Conservation (phyloP, 23 tunicate genomes). For the Styela plicata region DNA sequence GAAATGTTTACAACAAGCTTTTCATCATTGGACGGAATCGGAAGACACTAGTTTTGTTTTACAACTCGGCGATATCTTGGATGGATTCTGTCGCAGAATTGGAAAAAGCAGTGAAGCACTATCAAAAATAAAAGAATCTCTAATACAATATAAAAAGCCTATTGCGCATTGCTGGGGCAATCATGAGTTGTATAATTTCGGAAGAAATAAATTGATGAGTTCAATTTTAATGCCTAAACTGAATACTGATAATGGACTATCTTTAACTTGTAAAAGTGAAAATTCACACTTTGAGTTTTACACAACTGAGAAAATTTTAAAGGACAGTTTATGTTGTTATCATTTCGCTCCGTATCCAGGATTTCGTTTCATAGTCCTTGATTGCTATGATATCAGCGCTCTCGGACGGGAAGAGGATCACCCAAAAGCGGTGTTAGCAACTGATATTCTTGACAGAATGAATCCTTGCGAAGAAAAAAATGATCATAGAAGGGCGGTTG, state of each 20-base stretch:
- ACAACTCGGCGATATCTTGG: conserved; percentile 25
- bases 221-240: not conserved
- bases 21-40: not conserved
- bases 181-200: conserved; percentile 27
- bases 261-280: not conserved
- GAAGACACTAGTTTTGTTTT: not conserved
- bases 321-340: conserved; percentile 21
- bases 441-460: not conserved
- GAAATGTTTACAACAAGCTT: conserved; percentile 10
- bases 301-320: not conserved
- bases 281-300: not conserved
- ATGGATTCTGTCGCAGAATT: conserved; percentile 1
- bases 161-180: conserved; percentile 26
- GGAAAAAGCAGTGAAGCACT: not conserved
- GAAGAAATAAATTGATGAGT: not conserved
- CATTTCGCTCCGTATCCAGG: conserved; percentile 11
- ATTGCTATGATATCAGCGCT: conserved; percentile 26
- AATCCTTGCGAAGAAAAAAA: conserved; percentile 24
- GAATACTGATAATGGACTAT: not conserved
- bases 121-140: not conserved
- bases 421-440: not conserved
- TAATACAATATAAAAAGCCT: not conserved
- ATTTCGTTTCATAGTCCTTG: conserved; percentile 20
- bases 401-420: not conserved
- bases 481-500: not conserved